Evolutionary conservation across 2,888 invertebrate genomes (phyloP).

Genomic region (Chouioia cunea): DNA sequence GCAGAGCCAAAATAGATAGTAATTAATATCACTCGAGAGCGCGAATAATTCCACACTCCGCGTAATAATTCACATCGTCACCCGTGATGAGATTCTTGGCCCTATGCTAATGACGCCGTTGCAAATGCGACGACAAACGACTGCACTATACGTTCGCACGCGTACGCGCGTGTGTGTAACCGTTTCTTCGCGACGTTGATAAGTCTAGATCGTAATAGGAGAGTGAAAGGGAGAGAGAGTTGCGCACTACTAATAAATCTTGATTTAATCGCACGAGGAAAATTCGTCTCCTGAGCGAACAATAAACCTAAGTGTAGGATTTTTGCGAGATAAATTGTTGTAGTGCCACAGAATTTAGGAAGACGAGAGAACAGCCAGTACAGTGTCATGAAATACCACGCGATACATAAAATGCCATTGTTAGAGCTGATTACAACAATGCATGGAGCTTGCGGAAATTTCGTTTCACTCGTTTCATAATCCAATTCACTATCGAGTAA

Average conservation of each 20-base stretch:
- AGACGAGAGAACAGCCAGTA: no score
- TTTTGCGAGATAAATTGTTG: background rate
- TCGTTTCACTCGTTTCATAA: no score
- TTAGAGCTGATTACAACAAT: no score
- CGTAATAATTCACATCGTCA: slow-evolving; percentile 61
- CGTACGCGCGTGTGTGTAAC: slow-evolving; percentile 23
- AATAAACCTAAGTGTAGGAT: background rate
- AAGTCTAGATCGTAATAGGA: slow-evolving; percentile 41
- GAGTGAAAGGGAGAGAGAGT: slow-evolving; percentile 12
- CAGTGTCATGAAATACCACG: no score
- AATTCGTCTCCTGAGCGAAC: background rate
- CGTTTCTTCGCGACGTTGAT: slow-evolving; percentile 35
- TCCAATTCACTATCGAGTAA: no score
- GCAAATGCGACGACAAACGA: slow-evolving; percentile 38
- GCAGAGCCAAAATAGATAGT: slow-evolving; percentile 46
- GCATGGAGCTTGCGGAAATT: no score
- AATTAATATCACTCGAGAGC: slow-evolving; percentile 62
- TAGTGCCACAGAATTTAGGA: no score
- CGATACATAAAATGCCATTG: no score
- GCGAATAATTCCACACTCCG: slow-evolving; percentile 67
- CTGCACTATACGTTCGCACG: slow-evolving; percentile 52
- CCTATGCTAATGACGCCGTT: slow-evolving; percentile 53
- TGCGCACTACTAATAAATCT: slow-evolving; percentile 39
- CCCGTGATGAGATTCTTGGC: slow-evolving; percentile 45
- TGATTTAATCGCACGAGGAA: slow-evolving; percentile 43